phyloP scores from a whole-genome alignment of 2,797 vertebrate genomes.

The Sebastes minor region DNA sequence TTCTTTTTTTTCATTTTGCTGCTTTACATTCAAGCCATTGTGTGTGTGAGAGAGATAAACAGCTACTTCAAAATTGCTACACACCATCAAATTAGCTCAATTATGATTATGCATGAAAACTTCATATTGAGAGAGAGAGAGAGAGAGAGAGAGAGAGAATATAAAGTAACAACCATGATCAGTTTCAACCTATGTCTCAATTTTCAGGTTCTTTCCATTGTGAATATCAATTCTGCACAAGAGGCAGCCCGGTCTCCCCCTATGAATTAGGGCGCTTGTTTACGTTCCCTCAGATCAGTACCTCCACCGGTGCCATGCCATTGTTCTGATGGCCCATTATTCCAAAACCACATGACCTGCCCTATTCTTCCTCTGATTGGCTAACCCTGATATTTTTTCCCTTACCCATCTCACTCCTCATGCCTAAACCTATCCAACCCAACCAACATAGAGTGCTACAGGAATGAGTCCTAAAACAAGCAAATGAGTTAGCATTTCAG shows the following conservation, averaged over 20 bases:
- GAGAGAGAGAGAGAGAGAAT: not conserved
- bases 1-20: not conserved
- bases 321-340: too few relatives aligned
- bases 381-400: too few relatives aligned
- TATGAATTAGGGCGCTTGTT: too few relatives aligned
- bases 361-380: too few relatives aligned
- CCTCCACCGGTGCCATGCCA: too few relatives aligned
- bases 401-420: too few relatives aligned
- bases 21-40: not conserved
- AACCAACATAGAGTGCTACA: too few relatives aligned
- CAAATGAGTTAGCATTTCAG: too few relatives aligned
- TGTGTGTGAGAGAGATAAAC: not conserved
- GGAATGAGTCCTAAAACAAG: too few relatives aligned
- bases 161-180: not conserved
- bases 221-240: not conserved
- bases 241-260: not conserved
- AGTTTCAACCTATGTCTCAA: not conserved
- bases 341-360: too few relatives aligned
- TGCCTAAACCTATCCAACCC: too few relatives aligned
- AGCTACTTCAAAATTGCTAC: not conserved
- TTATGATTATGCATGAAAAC: slow-evolving; percentile 5
- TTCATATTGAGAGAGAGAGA: slow-evolving; percentile 1
- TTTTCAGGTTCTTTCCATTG: not conserved
- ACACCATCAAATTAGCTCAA: slow-evolving; percentile 25
- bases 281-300: too few relatives aligned